phyloP scores from a whole-genome alignment of 2,888 invertebrate species.

The Drosophila pegasa region DNA sequence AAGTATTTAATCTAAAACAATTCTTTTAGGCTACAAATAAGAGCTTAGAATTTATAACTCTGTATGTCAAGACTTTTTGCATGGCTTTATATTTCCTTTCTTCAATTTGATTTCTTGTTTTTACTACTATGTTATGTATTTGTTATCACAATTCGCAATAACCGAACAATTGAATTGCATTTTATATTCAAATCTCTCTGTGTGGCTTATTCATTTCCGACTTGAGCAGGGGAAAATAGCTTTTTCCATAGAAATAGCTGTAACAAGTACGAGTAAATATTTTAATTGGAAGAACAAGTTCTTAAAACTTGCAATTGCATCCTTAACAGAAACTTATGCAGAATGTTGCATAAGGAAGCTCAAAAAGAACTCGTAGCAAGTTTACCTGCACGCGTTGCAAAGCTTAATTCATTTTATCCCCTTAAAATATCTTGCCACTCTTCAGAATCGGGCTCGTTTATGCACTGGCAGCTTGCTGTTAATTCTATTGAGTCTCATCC shows the following conservation, averaged over 20 bases:
- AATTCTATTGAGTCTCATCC: background rate
- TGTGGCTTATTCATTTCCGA: background rate
- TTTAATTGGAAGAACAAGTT: background rate
- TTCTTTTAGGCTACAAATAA: no score
- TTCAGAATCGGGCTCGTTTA: background rate
- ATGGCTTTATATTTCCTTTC: no score
- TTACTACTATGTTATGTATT: no score
- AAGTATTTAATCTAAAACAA: background rate
- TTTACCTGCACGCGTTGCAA: background rate
- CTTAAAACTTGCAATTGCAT: background rate
- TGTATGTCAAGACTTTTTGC: no score
- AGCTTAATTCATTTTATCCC: constrained; percentile 2
- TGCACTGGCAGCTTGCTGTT: background rate
- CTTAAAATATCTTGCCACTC: background rate
- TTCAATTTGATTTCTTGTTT: no score
- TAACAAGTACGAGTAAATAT: background rate
- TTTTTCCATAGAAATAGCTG: no score
- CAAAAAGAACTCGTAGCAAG: background rate
- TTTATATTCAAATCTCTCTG: background rate
- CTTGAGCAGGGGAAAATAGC: background rate
- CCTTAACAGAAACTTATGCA: background rate
- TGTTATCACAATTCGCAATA: no score
- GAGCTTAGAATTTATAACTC: no score
- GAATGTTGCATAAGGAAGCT: background rate
- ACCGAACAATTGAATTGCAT: no score